These are phyloP conservation scores for Lucinisca nassula DNA, from an alignment of 2,888 invertebrate species.

Conservation along the genomic window DNA sequence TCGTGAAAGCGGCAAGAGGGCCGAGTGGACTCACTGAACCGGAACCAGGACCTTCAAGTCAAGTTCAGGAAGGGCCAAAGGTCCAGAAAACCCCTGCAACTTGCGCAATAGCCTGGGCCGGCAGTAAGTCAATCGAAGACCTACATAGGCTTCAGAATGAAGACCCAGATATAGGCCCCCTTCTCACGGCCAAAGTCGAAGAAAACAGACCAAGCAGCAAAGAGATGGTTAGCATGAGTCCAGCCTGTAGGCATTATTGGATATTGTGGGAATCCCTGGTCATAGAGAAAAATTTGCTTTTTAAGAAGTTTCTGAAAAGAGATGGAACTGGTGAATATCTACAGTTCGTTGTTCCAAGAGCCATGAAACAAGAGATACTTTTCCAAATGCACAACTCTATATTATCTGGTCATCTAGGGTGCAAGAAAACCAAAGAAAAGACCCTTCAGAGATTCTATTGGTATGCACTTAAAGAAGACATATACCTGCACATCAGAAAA, in stretches of 20 bases:
- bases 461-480: not conserved
- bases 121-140: not conserved
- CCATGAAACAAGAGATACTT: not conserved
- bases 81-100: not conserved
- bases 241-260: not conserved
- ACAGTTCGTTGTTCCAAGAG: not conserved
- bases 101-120: not conserved
- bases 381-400: not conserved
- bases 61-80: not conserved
- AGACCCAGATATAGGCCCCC: not conserved
- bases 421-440: not conserved
- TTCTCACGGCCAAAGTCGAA: not conserved
- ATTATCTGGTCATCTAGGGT: not conserved
- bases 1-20: not conserved
- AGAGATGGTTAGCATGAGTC: not conserved
- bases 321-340: not conserved
- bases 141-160: not conserved
- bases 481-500: not conserved
- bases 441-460: conserved; percentile 15
- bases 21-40: not conserved
- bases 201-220: not conserved
- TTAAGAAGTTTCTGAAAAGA: not conserved
- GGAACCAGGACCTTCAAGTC: not conserved
- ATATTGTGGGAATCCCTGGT: conserved; percentile 6
- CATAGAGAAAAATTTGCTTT: not conserved